A percentile compares a stretch with the other conserved stretches of the same genome.
These are phyloP conservation scores for Osmerus mordax DNA, from an alignment of 2,113 vertebrate genomes.

Conservation along the genomic window DNA sequence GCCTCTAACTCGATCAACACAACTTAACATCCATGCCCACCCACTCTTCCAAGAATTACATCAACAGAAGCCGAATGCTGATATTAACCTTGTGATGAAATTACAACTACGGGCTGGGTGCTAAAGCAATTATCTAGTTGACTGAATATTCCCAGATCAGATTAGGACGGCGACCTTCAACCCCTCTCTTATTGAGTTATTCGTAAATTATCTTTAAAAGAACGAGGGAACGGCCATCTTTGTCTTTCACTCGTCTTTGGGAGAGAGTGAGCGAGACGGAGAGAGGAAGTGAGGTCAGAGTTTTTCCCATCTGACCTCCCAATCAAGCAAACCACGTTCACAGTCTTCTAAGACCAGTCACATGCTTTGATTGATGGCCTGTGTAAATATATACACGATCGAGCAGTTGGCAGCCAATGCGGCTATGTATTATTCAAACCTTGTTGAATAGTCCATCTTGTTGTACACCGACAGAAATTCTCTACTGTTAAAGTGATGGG, in stretches of 20 bases:
- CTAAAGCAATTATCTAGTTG: slow-evolving; percentile 69
- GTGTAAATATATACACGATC: slow-evolving; percentile 1
- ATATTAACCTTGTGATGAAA: slow-evolving; percentile 74
- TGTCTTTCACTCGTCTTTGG: slow-evolving; percentile 55
- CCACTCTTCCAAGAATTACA: slow-evolving; percentile 59
- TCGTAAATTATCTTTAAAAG: slow-evolving; percentile 41
- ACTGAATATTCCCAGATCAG: slow-evolving; percentile 64
- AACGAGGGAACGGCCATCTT: slow-evolving; percentile 24
- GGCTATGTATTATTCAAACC: background rate
- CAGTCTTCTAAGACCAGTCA: slow-evolving; percentile 10
- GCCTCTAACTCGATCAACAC: slow-evolving; percentile 61
- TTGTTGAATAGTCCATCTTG: background rate
- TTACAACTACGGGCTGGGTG: slow-evolving; percentile 70
- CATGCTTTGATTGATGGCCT: slow-evolving; percentile 23
- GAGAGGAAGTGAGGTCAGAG: slow-evolving; percentile 13
- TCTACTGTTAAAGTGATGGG: background rate
- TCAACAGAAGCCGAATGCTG: slow-evolving; percentile 63
- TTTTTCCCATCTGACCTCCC: slow-evolving; percentile 22
- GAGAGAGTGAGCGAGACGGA: slow-evolving; percentile 21
- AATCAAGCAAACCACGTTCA: slow-evolving; percentile 32
- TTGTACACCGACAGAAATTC: background rate
- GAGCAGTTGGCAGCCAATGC: background rate
- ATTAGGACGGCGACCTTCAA: slow-evolving; percentile 61
- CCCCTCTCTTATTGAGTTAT: slow-evolving; percentile 49
- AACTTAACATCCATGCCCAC: slow-evolving; percentile 58